Evolutionary conservation across 2,888 invertebrate species (phyloP).

Genomic region (Eilema depressum): DNA sequence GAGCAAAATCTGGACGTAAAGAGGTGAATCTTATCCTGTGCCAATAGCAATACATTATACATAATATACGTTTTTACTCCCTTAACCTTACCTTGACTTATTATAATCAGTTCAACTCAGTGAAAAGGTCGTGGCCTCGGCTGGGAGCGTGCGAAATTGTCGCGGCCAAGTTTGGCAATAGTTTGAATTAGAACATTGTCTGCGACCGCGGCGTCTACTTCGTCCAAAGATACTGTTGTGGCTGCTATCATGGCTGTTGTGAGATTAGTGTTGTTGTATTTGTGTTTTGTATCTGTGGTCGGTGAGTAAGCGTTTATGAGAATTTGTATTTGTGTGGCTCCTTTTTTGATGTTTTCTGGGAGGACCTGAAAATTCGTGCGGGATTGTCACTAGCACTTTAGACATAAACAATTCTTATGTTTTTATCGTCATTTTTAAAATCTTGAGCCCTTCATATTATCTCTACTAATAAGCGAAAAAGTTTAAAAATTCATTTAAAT

Average conservation of each 20-base stretch:
- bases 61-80: conserved; percentile 15
- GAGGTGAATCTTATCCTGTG: too few relatives aligned
- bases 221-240: conserved; percentile 40
- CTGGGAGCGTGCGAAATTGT: conserved; percentile 75
- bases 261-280: conserved; percentile 47
- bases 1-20: too few relatives aligned
- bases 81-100: conserved; percentile 42
- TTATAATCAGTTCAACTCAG: conserved; percentile 33
- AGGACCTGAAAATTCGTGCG: neutral
- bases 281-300: conserved; percentile 39
- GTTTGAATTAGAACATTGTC: conserved; percentile 61
- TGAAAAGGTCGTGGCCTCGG: conserved; percentile 76
- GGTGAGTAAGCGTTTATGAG: conserved; percentile 36
- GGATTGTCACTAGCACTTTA: neutral
- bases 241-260: conserved; percentile 50
- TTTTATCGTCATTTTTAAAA: too few relatives aligned
- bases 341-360: neutral
- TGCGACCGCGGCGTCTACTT: conserved; percentile 35
- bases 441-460: too few relatives aligned
- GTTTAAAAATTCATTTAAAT: neutral
- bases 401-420: too few relatives aligned
- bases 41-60: conserved; percentile 6
- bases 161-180: conserved; percentile 66
- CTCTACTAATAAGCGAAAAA: too few relatives aligned
- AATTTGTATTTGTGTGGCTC: neutral